Conservation (phyloP, 2,888 invertebrate genomes). For the Pterostichus niger region DNA sequence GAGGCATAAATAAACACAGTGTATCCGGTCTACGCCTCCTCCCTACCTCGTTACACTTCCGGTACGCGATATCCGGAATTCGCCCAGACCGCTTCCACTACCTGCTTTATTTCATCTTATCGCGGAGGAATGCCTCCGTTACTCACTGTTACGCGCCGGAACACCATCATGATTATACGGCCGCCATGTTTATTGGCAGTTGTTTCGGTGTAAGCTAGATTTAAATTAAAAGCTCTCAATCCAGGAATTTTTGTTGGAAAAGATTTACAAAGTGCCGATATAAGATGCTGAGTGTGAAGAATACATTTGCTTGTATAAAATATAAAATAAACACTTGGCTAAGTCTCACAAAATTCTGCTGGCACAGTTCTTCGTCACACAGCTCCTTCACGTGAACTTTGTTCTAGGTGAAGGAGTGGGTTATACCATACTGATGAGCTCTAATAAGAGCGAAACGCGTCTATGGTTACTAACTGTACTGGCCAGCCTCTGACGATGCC, state of each 20-base stretch:
- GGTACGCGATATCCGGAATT: slow-evolving; percentile 45
- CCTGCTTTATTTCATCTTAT: slow-evolving; percentile 53
- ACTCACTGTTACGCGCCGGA: not conserved
- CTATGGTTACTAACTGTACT: no score
- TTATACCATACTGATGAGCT: no score
- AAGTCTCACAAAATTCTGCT: no score
- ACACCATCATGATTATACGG: not conserved
- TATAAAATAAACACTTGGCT: no score
- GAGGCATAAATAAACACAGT: slow-evolving; percentile 62
- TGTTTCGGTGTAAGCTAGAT: slow-evolving; percentile 12
- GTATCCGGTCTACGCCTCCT: slow-evolving; percentile 51
- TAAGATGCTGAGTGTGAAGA: no score
- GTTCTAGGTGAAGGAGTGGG: no score
- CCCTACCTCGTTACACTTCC: slow-evolving; percentile 52
- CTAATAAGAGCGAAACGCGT: no score
- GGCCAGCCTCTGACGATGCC: no score
- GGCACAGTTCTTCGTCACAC: no score
- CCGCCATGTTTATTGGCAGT: slow-evolving; percentile 16
- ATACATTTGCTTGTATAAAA: no score
- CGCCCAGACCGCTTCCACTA: slow-evolving; percentile 1
- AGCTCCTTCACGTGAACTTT: no score
- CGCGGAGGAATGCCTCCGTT: slow-evolving; percentile 11
- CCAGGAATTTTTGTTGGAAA: not conserved
- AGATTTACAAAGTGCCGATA: no score
- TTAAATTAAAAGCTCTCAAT: not conserved